These are phyloP conservation scores for Psilanteris sp. DNA, from an alignment of 1,140 invertebrate genomes.

Conservation along the genomic window DNA sequence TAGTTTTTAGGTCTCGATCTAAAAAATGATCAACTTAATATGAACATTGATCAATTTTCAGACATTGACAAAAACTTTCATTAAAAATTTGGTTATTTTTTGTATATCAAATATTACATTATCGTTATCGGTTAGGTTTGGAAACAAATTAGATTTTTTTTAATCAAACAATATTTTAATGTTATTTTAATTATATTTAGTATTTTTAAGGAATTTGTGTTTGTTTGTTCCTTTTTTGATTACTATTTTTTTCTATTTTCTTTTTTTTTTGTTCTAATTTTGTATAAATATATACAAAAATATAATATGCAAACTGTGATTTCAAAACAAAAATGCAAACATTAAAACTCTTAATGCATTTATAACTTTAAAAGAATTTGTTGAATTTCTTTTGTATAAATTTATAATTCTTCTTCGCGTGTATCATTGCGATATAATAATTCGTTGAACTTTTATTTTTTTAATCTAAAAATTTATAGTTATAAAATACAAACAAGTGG, in stretches of 20 bases:
- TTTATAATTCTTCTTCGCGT: too few relatives aligned
- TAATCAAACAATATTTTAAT: too few relatives aligned
- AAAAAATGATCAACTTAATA: neutral
- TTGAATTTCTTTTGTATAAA: too few relatives aligned
- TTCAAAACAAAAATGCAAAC: too few relatives aligned
- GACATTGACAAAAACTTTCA: neutral
- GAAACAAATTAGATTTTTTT: slow-evolving; percentile 29
- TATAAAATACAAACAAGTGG: slow-evolving; percentile 10
- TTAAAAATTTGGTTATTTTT: slow-evolving; percentile 33
- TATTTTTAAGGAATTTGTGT: too few relatives aligned
- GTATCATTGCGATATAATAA: too few relatives aligned
- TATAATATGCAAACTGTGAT: slow-evolving; percentile 1
- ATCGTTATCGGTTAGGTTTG: neutral
- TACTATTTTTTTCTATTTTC: neutral
- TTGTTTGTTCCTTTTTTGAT: too few relatives aligned
- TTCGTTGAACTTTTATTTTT: slow-evolving; percentile 1
- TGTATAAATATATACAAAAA: too few relatives aligned
- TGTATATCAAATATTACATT: neutral
- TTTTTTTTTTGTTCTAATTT: neutral
- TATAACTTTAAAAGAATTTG: neutral
- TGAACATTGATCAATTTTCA: too few relatives aligned
- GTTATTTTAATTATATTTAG: too few relatives aligned
- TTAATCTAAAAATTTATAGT: neutral
- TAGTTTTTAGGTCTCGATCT: slow-evolving; percentile 62
- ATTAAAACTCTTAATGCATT: neutral